Evolutionary conservation across 2,888 invertebrate species (phyloP), one percentile per base, ranked within the genome.

Genomic region (Archips crataeganus): DNA sequence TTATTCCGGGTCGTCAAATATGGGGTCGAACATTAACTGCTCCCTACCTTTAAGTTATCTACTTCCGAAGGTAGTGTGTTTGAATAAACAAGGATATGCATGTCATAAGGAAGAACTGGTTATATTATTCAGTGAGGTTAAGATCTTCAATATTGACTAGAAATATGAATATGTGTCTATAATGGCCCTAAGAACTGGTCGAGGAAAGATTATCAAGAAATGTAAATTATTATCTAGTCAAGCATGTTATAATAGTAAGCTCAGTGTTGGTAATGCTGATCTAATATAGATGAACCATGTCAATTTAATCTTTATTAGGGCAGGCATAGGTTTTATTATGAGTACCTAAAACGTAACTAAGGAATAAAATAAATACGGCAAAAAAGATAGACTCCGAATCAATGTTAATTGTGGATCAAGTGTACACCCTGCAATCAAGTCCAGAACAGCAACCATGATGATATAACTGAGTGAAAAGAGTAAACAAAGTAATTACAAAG

Each of bases 101-200:
- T 51, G 6, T 23, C 15, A 5, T 1, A 62, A 67, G 57, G 45
- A 67, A 54, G 45, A 63, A 70, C 65, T 65, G 36, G 70, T 57
- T 36, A 34, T 47, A 36, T 57, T 57, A 59, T 63, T 42, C 51
- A 70, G 34, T 45, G 45, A 65, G 64, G 69, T 74, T 65, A 65
- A 74, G 69, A 65, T 60, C 73, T 51, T 45, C 15, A 36, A 23
- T 49, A 51, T 73, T 59, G 49, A 73, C 57, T 47, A 45, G 66
- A 69, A 72, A 71, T 68, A 42, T 68, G 1, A 23, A 42, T 59
- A 39, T 47, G 54, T 47, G 45, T 61, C 60, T 61, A 45, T 10
- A 45, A 47, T 57, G 57, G 63, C 71, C 39, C 42, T 54, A 67
- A 75, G 34, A 68, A 64, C 67, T 36, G 63, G 68, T 73, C 64